Percentiles rank a stretch among this genome's conserved stretches.
These are phyloP conservation scores for Tethya wilhelma DNA, from an alignment of 37 sponge, comb jelly and placozoan species.

Conservation along the genomic window DNA sequence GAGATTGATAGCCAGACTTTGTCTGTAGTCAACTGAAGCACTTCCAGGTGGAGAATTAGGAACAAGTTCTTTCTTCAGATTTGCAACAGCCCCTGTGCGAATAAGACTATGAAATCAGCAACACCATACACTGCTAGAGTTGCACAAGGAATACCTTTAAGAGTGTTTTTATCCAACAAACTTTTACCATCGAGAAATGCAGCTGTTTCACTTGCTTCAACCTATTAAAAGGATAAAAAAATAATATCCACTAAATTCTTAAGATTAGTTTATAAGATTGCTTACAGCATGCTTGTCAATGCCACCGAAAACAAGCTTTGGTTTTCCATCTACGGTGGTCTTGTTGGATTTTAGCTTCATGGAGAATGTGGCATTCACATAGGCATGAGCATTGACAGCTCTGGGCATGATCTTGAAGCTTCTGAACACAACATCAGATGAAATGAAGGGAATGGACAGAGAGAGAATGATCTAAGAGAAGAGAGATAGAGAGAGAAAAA, in stretches of 20 bases:
- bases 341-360: constrained; percentile 35
- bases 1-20: constrained; percentile 59
- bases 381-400: constrained; percentile 78
- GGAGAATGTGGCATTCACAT: constrained; percentile 79
- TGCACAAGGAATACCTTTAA: constrained; percentile 39
- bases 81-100: constrained; percentile 39
- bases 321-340: constrained; percentile 31
- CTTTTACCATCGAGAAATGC: constrained; percentile 43
- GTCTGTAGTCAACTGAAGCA: constrained; percentile 63
- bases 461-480: constrained; percentile 59
- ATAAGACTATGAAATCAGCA: neutral
- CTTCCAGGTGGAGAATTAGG: constrained; percentile 43
- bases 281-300: constrained; percentile 69
- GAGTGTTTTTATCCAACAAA: constrained; percentile 48
- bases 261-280: neutral
- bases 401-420: constrained; percentile 85
- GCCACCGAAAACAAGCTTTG: constrained; percentile 76
- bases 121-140: neutral
- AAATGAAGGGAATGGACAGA: constrained; percentile 56
- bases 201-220: constrained; percentile 52
- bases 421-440: constrained; percentile 13
- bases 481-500: neutral
- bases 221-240: constrained; percentile 6
- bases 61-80: constrained; percentile 51
- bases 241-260: neutral